Conservation (phyloP, 1,140 invertebrate genomes). For the Amphibalanus amphitrite region DNA sequence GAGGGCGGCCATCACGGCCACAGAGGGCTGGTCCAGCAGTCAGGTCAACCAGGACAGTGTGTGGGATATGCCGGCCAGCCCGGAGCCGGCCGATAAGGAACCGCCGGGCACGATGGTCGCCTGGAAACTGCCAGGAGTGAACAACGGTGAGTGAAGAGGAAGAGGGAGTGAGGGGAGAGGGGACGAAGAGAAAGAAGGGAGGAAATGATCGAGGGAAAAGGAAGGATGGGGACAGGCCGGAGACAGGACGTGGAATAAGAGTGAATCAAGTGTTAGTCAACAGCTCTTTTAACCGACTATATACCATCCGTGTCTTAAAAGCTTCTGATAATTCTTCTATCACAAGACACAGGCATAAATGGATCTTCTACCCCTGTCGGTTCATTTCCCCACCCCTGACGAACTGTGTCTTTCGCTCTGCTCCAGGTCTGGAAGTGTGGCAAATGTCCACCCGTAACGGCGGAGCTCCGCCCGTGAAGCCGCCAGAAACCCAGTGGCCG, state of each 20-base stretch:
- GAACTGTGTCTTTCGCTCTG: not conserved
- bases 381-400: not conserved
- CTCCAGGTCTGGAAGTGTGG: not conserved
- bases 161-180: not conserved
- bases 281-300: too few species aligned
- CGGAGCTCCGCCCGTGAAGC: not conserved
- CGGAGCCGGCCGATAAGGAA: not conserved
- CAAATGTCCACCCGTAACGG: not conserved
- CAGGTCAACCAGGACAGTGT: not conserved
- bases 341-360: not conserved
- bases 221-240: not conserved
- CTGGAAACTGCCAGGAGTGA: not conserved
- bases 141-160: not conserved
- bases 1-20: not conserved
- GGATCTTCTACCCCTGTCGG: not conserved
- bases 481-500: not conserved
- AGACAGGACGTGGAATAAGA: not conserved
- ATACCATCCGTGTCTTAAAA: too few species aligned
- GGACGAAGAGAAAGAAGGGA: not conserved
- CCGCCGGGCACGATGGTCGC: not conserved
- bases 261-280: too few species aligned
- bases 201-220: not conserved
- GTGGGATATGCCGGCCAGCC: not conserved
- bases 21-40: not conserved
- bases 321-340: too few species aligned